Evolutionary conservation across 2,888 invertebrate species (phyloP), one percentile per base, ranked within the genome.

Genomic region (Lithophane socia): DNA sequence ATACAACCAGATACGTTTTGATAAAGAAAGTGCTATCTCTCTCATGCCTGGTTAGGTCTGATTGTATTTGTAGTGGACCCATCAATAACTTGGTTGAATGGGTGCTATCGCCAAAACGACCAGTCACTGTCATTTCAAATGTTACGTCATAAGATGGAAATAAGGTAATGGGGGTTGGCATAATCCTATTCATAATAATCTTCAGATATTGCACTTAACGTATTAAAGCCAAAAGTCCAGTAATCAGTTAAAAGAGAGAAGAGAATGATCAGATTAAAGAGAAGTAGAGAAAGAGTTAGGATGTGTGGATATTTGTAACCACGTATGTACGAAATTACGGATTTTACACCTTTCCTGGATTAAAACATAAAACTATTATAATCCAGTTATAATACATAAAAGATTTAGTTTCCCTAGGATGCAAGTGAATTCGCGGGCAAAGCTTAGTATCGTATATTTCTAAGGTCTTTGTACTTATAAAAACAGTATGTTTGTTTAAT

Each of bases 21-120:
- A 84, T 83, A 78, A 83, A 83, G 66, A 79, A 78, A 74, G 56
- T 86, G 75, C 80, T 75, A 71, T 86, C 64, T 86, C 72, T 60
- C 63, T 73, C 54, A 66, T 83, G 52, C 65, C 37, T 49, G 64
- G 63, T 64, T 74, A 65, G 47, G 69, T 79, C 16, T 65, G 80
- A 84, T 76, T 79, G 63, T 80, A 74, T 74, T 70, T 69, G 61
- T 74, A 70, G 68, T 69, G 44, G 18, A 66, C 29, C 79, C 75
- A 75, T 86, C 75, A 77, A 82, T 88, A 80, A 75, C 69, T 52
- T 67, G 44, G 64, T 42, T 69, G 10, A 84, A 80, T 84, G 66
- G 67, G 71, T 61, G 67, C 47, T 63, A 60, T 75, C 66, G 65
- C 21, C 61, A 73, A 67, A 78, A 77, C 64, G n/a, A 75, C 60